Percentiles rank a stretch among this genome's conserved stretches.
These are phyloP conservation scores for Poicephalus meyeri DNA, from an alignment of 2,113 vertebrate genomes.

Conservation along the genomic window DNA sequence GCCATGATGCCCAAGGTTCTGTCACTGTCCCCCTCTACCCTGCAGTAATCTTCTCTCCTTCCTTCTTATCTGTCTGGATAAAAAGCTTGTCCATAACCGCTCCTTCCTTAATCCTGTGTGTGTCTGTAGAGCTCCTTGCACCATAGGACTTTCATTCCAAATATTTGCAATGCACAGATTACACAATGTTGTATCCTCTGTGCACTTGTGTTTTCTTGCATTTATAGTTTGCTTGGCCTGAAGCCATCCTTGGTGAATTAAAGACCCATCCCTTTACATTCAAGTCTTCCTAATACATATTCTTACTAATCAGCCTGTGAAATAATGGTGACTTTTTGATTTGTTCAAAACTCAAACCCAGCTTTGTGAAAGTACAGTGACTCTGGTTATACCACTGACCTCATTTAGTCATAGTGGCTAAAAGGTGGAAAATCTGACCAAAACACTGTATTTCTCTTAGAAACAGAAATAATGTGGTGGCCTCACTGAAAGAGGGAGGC, in stretches of 20 bases:
- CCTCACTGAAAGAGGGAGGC: neutral
- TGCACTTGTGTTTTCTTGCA: neutral
- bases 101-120: neutral
- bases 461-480: neutral
- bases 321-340: constrained; percentile 8
- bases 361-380: constrained; percentile 8
- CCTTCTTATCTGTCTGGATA: neutral
- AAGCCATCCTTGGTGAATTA: neutral
- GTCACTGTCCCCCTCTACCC: neutral
- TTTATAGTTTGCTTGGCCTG: neutral
- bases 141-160: neutral
- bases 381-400: neutral
- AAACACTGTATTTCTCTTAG: neutral
- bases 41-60: neutral
- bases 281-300: neutral
- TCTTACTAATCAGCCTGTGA: neutral
- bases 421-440: constrained; percentile 21
- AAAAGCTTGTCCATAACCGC: neutral
- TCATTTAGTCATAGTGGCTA: neutral
- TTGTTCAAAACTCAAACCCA: neutral
- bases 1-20: neutral
- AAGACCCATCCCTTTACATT: neutral
- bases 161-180: neutral
- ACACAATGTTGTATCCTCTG: neutral
- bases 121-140: neutral